These are phyloP conservation scores for Proteles cristata DNA, from an alignment of 2,113 vertebrate species.

Conservation along the genomic window DNA sequence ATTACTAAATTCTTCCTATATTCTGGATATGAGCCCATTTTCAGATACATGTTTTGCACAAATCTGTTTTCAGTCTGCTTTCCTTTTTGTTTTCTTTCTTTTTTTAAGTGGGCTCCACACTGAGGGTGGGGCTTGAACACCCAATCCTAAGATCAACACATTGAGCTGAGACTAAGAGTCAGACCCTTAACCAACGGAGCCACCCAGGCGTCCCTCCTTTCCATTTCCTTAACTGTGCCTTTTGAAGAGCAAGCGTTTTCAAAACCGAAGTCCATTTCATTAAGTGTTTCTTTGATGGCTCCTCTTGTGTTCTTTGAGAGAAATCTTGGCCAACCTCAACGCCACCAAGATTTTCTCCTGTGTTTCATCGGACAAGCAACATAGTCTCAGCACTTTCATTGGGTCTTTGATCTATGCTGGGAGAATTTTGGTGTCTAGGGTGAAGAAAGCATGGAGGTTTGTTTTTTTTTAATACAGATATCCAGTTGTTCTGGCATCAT, in stretches of 20 bases:
- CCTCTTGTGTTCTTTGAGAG: neutral
- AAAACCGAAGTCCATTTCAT: neutral
- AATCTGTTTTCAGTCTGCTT: neutral
- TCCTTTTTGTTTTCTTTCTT: neutral
- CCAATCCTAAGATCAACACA: too few species aligned
- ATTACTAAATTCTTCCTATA: neutral
- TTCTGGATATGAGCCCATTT: neutral
- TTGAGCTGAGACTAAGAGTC: too few species aligned
- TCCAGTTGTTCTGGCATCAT: neutral
- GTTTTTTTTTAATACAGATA: neutral
- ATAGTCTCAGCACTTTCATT: neutral
- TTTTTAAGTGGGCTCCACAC: too few species aligned
- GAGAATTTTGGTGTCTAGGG: neutral
- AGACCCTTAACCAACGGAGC: too few species aligned
- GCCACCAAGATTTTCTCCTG: neutral
- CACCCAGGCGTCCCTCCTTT: too few species aligned
- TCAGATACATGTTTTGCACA: neutral
- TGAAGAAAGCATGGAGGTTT: neutral
- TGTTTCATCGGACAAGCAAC: neutral
- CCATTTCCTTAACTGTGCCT: neutral
- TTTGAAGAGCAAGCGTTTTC: neutral
- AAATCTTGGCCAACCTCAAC: neutral
- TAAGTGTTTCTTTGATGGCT: neutral
- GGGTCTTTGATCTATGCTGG: neutral
- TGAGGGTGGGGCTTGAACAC: too few species aligned